Conservation (phyloP, 2,113 vertebrate species). For the Periophthalmus modestus region DNA sequence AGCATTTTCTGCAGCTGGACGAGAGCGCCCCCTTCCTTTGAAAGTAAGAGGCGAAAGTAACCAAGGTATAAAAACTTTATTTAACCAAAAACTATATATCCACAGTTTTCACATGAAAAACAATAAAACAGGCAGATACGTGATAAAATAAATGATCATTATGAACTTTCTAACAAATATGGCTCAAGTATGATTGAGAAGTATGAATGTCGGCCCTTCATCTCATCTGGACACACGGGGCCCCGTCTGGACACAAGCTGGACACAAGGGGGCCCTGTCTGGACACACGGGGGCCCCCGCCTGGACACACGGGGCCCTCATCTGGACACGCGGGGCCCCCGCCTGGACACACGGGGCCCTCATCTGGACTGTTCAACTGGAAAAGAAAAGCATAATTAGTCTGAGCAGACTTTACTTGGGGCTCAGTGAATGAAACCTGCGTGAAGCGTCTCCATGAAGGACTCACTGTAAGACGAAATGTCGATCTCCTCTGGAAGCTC, state of each 20-base stretch:
- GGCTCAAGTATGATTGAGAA: conserved; percentile 10
- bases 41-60: conserved; percentile 11
- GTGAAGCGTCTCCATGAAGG: not conserved
- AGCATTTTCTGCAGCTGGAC: not conserved
- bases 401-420: not conserved
- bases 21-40: conserved; percentile 34
- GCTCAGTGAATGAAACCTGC: not conserved
- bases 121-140: conserved; percentile 60
- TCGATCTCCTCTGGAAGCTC: conserved; percentile 89
- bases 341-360: conserved; percentile 56
- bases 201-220: conserved; percentile 40
- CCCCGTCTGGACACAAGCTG: conserved; percentile 50
- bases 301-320: conserved; percentile 34
- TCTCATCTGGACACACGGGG: conserved; percentile 68
- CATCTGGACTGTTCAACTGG: conserved; percentile 77
- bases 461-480: conserved; percentile 89
- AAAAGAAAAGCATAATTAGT: conserved; percentile 13
- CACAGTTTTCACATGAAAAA: conserved; percentile 57
- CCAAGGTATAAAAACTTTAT: conserved; percentile 77
- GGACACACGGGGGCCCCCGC: not conserved
- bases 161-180: conserved; percentile 47
- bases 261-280: too few relatives aligned
- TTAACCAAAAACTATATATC: conserved; percentile 72
- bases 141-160: conserved; percentile 41
- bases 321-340: conserved; percentile 69